These are phyloP conservation scores for Pempheris klunzingeri DNA, from an alignment of 2,797 vertebrate genomes.

Conservation along the genomic window DNA sequence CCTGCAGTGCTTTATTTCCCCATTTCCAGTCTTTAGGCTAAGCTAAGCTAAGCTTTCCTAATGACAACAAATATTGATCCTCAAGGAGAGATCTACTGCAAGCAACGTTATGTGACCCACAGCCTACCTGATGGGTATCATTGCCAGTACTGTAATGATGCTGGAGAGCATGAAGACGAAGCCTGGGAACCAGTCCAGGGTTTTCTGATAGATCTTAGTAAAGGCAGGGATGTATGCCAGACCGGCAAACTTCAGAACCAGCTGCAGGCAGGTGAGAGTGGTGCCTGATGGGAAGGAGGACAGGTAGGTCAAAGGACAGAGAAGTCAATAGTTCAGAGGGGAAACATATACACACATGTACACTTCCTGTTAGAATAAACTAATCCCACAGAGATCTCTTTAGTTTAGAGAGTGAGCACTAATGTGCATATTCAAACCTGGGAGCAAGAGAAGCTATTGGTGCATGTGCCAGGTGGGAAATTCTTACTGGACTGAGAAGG, in stretches of 20 bases:
- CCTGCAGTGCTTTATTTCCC: no score
- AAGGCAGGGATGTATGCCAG: slow-evolving; percentile 89
- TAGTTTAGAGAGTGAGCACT: no score
- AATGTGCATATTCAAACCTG: no score
- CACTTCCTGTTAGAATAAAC: neutral
- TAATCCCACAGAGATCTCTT: neutral
- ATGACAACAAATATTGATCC: neutral
- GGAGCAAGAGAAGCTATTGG: no score
- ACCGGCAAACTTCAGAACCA: slow-evolving; percentile 87
- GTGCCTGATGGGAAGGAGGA: slow-evolving; percentile 77
- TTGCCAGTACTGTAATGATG: slow-evolving; percentile 84
- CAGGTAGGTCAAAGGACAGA: neutral
- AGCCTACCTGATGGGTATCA: slow-evolving; percentile 90
- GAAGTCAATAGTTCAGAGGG: neutral
- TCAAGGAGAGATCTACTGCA: neutral
- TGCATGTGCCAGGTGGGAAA: no score
- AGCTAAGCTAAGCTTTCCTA: no score
- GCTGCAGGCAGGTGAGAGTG: slow-evolving; percentile 89
- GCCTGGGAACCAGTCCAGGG: slow-evolving; percentile 87
- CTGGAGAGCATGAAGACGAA: slow-evolving; percentile 91
- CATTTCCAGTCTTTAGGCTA: no score
- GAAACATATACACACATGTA: neutral
- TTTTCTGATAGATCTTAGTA: slow-evolving; percentile 92
- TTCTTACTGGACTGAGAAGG: no score
- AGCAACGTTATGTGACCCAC: neutral